Evolutionary conservation across 2,113 vertebrate species (phyloP), one percentile per base, ranked within the genome.

Genomic region (Centropristis striata): DNA sequence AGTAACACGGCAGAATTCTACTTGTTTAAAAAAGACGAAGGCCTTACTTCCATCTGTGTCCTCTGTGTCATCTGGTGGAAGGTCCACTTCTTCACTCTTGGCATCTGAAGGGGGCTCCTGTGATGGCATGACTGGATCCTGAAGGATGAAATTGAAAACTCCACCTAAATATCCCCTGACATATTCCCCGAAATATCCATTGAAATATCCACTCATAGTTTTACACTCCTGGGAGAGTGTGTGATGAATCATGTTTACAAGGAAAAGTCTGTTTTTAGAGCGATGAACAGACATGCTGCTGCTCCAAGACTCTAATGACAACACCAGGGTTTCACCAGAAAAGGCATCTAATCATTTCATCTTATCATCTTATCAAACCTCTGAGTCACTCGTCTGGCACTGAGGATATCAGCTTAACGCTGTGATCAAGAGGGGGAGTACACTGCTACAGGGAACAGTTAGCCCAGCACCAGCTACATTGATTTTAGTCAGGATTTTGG

Each of bases 41-140:
- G 44, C 90, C 97, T 95, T 95, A 99, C 98, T 96, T 92, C 94
- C 95, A 74, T 97, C 96, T 3, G 94, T 92, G 78, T 97, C 96
- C 85, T 98, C 96, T 0, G 94, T 92, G 81, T 97, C 97, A 75
- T 98, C 97, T 1, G 96, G 93, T 78, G 97, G 96, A 74, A 96
- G 93, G 74, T 96, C 97, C 68, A 89, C 95, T 83, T 97, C 96
- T 1, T 96, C 96, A 0, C 91, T 96, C 92, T 96, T 96, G 81
- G 96, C 96, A 41, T 96, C 96, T 93, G 96, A 94, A 81, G 95
- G 94, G 87, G 98, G 97, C 87, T 99, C 98, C 91, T 98, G 97
- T 93, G 97, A 96, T 95, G 98, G 98, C 98, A 99, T 99, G 95
- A 95, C 97, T 95, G 97, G 96, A 99, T 99, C 98, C 98, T 99